phyloP scores from a whole-genome alignment of 2,113 vertebrate genomes.

The Eudorcas thomsonii region DNA sequence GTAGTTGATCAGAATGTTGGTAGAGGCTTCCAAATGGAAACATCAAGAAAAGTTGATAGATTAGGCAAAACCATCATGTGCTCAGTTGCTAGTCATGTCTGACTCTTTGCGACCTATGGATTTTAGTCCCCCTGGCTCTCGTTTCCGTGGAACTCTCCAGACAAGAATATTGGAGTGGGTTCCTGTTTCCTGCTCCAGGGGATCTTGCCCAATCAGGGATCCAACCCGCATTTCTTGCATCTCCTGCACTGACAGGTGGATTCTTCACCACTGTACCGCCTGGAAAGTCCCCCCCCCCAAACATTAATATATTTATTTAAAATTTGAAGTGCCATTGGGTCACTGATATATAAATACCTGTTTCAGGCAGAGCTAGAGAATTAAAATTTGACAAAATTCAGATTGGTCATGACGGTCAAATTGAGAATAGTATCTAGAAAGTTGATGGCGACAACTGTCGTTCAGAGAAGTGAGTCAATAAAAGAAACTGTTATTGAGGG shows the following conservation, averaged over 20 bases:
- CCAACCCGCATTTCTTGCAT: background rate
- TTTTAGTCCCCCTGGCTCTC: background rate
- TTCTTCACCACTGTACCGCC: background rate
- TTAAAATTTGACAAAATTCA: background rate
- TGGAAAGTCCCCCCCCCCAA: background rate
- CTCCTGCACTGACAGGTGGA: background rate
- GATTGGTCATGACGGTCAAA: background rate
- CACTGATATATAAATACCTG: background rate
- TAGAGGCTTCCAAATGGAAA: background rate
- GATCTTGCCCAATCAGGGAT: background rate
- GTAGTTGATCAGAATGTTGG: background rate
- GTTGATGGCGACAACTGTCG: background rate
- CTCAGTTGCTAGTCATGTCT: background rate
- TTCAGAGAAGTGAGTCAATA: background rate
- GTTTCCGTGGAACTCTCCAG: background rate
- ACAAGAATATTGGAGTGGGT: background rate
- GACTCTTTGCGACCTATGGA: background rate
- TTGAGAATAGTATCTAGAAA: background rate
- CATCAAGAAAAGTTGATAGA: background rate
- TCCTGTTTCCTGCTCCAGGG: background rate
- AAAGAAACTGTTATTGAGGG: background rate
- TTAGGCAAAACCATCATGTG: background rate
- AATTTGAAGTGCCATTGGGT: background rate
- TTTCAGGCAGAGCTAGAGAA: background rate
- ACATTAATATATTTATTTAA: background rate